Conservation (phyloP, 1,140 invertebrate genomes). For the Ruditapes philippinarum region DNA sequence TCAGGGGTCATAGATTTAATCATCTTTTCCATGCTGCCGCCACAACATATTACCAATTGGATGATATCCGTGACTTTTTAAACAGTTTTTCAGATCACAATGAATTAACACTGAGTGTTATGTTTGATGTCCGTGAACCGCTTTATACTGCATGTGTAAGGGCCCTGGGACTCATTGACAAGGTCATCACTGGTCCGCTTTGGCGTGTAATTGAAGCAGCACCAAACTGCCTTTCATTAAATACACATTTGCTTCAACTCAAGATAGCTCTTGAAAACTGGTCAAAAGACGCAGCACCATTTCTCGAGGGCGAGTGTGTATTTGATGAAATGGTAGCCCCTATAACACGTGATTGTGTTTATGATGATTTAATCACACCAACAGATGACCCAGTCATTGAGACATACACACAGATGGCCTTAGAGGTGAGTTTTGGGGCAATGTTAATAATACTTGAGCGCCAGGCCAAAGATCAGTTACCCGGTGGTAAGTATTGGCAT, state of each 20-base stretch:
- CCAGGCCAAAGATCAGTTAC: background rate
- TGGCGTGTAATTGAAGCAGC: constrained; percentile 31
- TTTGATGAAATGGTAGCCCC: background rate
- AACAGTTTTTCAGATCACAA: background rate
- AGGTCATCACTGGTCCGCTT: constrained; percentile 64
- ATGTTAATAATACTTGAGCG: background rate
- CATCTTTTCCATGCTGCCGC: background rate
- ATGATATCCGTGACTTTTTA: background rate
- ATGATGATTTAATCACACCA: background rate
- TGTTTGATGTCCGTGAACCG: constrained; percentile 47
- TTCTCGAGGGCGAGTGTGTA: background rate
- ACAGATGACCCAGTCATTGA: background rate
- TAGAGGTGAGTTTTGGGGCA: background rate
- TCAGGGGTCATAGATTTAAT: constrained; percentile 33
- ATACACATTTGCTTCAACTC: background rate
- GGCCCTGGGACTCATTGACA: constrained; percentile 65
- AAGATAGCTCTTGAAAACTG: background rate
- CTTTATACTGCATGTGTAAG: constrained; percentile 25
- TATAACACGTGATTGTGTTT: background rate
- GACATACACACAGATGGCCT: constrained; percentile 23
- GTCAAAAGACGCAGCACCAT: background rate
- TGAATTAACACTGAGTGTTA: background rate
- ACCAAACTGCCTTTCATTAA: constrained; percentile 27
- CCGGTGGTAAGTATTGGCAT: constrained; percentile 4
- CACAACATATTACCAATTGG: background rate